Evolutionary conservation across 1,140 invertebrate species (phyloP).

Genomic region (Rhyacophila brunnea): DNA sequence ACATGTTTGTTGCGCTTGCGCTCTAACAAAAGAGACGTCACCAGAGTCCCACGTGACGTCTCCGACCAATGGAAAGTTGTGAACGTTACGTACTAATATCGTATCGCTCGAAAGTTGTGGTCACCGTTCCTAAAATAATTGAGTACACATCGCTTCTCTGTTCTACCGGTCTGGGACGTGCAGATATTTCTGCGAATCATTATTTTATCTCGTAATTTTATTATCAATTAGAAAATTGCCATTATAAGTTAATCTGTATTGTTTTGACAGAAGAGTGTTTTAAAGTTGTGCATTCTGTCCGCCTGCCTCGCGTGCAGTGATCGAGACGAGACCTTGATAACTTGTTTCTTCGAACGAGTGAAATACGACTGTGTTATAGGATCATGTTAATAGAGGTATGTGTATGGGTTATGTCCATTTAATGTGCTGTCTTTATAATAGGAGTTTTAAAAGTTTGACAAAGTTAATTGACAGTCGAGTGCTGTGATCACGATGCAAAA

Average conservation of each 20-base stretch:
- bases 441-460: constrained; percentile 6
- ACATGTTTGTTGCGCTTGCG: constrained; percentile 9
- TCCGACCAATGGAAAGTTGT: constrained; percentile 14
- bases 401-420: constrained; percentile 35
- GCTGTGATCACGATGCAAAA: constrained; percentile 7
- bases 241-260: constrained; percentile 34
- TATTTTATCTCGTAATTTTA: constrained; percentile 15
- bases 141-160: constrained; percentile 26
- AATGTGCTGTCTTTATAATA: constrained; percentile 14
- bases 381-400: constrained; percentile 53
- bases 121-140: constrained; percentile 32
- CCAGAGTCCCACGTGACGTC: constrained; percentile 17
- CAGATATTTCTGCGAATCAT: constrained; percentile 9
- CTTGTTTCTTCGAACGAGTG: constrained; percentile 53
- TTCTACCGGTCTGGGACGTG: constrained; percentile 22
- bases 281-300: constrained; percentile 46
- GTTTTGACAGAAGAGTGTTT: constrained; percentile 34
- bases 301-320: constrained; percentile 47
- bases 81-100: constrained; percentile 21
- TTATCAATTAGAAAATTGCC: constrained; percentile 1
- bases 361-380: constrained; percentile 53
- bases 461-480: constrained; percentile 8
- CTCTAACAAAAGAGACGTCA: constrained; percentile 13
- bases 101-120: constrained; percentile 29
- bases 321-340: constrained; percentile 56